Evolutionary conservation across 2,113 vertebrate species (phyloP).

Genomic region (Phoxinus phoxinus): DNA sequence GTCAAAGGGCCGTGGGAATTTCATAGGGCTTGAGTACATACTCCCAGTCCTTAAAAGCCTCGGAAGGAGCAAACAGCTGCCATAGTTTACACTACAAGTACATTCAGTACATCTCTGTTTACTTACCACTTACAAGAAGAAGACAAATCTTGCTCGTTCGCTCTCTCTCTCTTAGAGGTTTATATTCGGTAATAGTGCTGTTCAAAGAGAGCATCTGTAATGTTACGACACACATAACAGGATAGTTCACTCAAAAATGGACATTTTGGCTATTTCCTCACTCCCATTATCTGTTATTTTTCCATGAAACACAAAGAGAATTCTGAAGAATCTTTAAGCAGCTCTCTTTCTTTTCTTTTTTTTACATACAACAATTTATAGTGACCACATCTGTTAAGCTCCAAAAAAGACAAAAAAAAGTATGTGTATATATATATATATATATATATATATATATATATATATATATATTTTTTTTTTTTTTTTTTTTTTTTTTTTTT

Average conservation of each 20-base stretch:
- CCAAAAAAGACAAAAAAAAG: not conserved
- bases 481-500: too few species aligned
- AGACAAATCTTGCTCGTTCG: not conserved
- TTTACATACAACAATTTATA: not conserved
- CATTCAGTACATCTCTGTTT: conserved; percentile 38
- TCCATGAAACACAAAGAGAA: not conserved
- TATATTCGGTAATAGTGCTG: not conserved
- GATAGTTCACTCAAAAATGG: not conserved
- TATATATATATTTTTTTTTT: too few species aligned
- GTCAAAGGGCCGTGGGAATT: not conserved
- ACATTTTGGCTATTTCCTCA: not conserved
- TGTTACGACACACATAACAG: not conserved
- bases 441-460: too few species aligned
- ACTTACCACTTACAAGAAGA: conserved; percentile 21
- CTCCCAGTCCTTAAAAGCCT: conserved; percentile 25
- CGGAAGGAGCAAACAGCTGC: not conserved
- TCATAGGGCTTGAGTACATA: not conserved
- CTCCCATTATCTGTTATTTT: not conserved
- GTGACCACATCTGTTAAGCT: not conserved
- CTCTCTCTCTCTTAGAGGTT: not conserved
- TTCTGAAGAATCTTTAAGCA: not conserved
- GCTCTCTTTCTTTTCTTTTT: not conserved
- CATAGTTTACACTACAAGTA: conserved; percentile 33
- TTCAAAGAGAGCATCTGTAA: not conserved
- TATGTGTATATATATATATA: too few species aligned